Percentiles rank a stretch among this genome's conserved stretches.
Conservation (phyloP, 1,140 invertebrate genomes). For the Micrasema minimum region DNA sequence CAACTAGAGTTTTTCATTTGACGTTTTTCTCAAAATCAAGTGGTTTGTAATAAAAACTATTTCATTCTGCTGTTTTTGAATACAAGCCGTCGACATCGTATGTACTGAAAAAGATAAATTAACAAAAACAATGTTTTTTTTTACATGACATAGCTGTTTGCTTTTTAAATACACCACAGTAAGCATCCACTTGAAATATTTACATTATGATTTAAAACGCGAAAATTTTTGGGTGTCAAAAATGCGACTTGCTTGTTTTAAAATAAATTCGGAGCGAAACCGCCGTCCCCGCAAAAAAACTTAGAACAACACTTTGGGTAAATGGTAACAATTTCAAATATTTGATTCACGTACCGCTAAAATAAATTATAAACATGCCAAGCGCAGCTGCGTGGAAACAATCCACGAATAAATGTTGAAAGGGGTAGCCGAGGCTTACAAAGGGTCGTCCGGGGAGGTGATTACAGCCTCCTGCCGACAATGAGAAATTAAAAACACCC, state of each 20-base stretch:
- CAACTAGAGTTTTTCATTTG: no score
- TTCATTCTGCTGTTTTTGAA: no score
- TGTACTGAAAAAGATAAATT: no score
- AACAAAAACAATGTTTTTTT: no score
- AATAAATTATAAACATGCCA: slow-evolving; percentile 42
- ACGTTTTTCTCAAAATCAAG: no score
- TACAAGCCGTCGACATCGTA: no score
- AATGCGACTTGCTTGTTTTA: background rate
- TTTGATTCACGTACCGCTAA: slow-evolving; percentile 37
- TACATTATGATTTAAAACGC: no score
- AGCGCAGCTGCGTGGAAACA: slow-evolving; percentile 33
- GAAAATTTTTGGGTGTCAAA: background rate
- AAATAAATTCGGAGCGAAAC: no score
- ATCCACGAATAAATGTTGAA: slow-evolving; percentile 31
- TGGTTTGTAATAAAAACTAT: no score
- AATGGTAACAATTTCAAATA: slow-evolving; percentile 37
- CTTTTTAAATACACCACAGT: background rate
- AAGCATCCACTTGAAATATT: background rate
- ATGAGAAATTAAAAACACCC: slow-evolving; percentile 6
- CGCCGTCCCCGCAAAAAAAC: slow-evolving; percentile 4
- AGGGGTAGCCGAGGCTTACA: slow-evolving; percentile 18
- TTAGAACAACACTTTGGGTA: slow-evolving; percentile 26
- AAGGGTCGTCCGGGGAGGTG: background rate
- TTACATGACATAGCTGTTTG: background rate
- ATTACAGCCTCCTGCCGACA: slow-evolving; percentile 3